Percentiles rank a stretch among this genome's conserved stretches.
phyloP scores from a whole-genome alignment of 2,113 vertebrate genomes.

The Pygoscelis adeliae region DNA sequence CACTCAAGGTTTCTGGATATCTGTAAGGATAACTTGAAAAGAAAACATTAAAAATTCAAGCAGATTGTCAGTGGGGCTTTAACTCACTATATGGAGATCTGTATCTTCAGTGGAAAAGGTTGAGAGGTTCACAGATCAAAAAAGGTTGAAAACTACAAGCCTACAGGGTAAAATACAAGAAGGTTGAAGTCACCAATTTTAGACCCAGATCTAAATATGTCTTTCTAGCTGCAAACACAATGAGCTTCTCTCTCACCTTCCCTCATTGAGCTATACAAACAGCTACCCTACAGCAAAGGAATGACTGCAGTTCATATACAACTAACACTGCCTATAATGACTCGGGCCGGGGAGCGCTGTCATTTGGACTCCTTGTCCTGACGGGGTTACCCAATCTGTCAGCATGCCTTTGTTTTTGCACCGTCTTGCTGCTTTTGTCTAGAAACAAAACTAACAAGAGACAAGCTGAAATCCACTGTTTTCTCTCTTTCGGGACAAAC shows the following conservation, averaged over 20 bases:
- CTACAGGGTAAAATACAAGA: not conserved
- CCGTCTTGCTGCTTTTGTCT: not conserved
- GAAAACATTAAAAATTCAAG: slow-evolving; percentile 28
- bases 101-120: not conserved
- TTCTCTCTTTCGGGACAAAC: not conserved
- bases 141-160: not conserved
- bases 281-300: not conserved
- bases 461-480: not conserved
- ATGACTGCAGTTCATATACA: not conserved
- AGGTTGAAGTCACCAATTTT: not conserved
- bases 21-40: not conserved
- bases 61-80: slow-evolving; percentile 3
- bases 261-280: not conserved
- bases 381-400: not conserved
- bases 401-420: not conserved
- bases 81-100: not conserved
- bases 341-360: not conserved
- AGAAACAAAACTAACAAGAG: not conserved
- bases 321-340: not conserved
- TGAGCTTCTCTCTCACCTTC: not conserved
- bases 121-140: slow-evolving; percentile 1
- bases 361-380: not conserved
- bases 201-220: not conserved
- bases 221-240: not conserved
- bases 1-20: not conserved